Evolutionary conservation across 2,113 vertebrate species (phyloP).

Genomic region (Odocoileus virginianus): DNA sequence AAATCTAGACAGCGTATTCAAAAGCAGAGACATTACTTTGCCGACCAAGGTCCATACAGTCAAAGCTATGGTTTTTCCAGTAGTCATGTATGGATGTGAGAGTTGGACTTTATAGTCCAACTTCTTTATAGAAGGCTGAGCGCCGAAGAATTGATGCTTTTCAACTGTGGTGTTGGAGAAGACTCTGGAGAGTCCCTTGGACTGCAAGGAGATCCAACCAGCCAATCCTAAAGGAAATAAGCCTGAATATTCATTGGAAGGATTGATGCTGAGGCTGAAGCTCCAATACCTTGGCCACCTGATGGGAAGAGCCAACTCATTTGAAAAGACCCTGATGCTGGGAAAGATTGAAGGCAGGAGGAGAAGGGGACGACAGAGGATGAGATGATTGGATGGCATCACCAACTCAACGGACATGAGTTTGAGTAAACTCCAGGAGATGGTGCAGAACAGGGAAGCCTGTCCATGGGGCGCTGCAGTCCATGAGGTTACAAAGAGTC

Average conservation of each 20-base stretch:
- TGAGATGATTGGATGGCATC: neutral
- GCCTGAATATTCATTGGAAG: neutral
- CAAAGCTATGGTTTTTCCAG: neutral
- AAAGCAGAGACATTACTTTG: neutral
- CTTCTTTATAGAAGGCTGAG: neutral
- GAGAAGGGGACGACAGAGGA: neutral
- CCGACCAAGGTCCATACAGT: neutral
- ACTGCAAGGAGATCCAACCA: neutral
- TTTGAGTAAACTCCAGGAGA: neutral
- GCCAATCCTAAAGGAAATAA: neutral
- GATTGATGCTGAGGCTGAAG: neutral
- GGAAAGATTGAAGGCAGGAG: neutral
- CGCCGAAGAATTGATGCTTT: rapidly evolving
- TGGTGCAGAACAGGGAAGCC: neutral
- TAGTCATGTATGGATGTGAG: neutral
- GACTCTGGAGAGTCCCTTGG: neutral
- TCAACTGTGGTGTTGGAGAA: neutral
- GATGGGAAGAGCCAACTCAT: neutral
- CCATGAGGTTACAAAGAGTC: neutral
- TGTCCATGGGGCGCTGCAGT: neutral
- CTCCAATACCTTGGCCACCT: neutral
- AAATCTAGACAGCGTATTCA: neutral
- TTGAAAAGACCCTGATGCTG: neutral
- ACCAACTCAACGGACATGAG: neutral
- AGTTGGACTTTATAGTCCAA: neutral